Conservation (phyloP, 2,113 vertebrate genomes). For the Micronycteris hirsuta region DNA sequence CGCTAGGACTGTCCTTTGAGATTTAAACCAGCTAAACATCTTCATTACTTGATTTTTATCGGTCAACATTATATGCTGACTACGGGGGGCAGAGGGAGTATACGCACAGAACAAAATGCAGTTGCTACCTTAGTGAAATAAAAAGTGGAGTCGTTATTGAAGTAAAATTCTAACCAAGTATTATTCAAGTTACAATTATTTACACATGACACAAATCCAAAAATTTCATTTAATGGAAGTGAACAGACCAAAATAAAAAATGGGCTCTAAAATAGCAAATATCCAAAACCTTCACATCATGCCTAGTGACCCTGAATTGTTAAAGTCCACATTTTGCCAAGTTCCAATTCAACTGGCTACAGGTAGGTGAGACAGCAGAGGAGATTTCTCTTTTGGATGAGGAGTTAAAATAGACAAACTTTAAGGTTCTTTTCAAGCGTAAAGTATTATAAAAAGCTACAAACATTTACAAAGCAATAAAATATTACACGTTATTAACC, state of each 20-base stretch:
- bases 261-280: conserved; percentile 13
- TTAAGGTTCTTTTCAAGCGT: not conserved
- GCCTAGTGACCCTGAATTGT: not conserved
- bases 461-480: conserved; percentile 27
- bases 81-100: not conserved
- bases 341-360: not conserved
- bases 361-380: not conserved
- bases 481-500: conserved; percentile 12
- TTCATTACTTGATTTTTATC: conserved; percentile 32
- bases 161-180: not conserved
- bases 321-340: conserved; percentile 15
- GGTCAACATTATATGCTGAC: not conserved
- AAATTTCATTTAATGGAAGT: not conserved
- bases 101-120: conserved; percentile 15
- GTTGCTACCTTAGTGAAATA: not conserved
- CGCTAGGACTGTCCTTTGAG: not conserved
- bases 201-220: not conserved
- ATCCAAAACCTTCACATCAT: not conserved
- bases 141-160: not conserved
- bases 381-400: conserved; percentile 21
- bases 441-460: conserved; percentile 24
- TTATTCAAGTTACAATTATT: conserved; percentile 1
- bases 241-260: conserved; percentile 35
- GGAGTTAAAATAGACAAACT: not conserved
- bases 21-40: not conserved